A percentile compares a stretch with the other conserved stretches of the same genome.
These are phyloP conservation scores for Setophaga coronata DNA, from an alignment of 2,113 vertebrate species.

Conservation along the genomic window DNA sequence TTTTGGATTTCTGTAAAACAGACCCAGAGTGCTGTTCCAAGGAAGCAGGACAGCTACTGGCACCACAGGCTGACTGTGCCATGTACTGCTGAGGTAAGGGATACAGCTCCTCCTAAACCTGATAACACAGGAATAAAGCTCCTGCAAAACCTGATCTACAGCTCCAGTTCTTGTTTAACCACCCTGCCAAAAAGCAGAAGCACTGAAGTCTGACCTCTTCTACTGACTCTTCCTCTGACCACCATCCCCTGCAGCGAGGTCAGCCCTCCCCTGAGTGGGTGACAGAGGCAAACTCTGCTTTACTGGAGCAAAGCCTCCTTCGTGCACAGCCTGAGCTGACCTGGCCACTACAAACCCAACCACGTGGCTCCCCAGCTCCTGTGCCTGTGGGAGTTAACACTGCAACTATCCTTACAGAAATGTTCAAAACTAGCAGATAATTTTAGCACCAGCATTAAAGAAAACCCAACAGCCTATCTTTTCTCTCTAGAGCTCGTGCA, in stretches of 20 bases:
- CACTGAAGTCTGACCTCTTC: neutral
- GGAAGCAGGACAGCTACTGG: neutral
- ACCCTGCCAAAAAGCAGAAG: neutral
- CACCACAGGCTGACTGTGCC: neutral
- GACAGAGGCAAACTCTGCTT: neutral
- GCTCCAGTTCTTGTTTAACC: neutral
- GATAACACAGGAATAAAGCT: neutral
- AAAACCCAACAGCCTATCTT: neutral
- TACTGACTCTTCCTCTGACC: neutral
- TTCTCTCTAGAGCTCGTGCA: neutral
- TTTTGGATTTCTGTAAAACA: neutral
- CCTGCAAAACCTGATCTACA: neutral
- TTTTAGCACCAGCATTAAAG: neutral
- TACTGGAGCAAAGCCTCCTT: neutral
- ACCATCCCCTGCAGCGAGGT: neutral
- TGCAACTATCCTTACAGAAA: neutral
- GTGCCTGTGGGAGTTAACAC: neutral
- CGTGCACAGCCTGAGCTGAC: neutral
- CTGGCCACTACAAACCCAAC: neutral
- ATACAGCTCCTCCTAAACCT: neutral
- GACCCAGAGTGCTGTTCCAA: neutral
- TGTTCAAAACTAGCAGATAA: neutral
- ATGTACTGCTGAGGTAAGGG: accelerated
- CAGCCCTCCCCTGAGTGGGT: neutral
- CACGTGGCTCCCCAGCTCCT: neutral